Base-by-base conservation (phyloP, 1,140 invertebrate species). In the silkworm (Bombyx mori) region DNA sequence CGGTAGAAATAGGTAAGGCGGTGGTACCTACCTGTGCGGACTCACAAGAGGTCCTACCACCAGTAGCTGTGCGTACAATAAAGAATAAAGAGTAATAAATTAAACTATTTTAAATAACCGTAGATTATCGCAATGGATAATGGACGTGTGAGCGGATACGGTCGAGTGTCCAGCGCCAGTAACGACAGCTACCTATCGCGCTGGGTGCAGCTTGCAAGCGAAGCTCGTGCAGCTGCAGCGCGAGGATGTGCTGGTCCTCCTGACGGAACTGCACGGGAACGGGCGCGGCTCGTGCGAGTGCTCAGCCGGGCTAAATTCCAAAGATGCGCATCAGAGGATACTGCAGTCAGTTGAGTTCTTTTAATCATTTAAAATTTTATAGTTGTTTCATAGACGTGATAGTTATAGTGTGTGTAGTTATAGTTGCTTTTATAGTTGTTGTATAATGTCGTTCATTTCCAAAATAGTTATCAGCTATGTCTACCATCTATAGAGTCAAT, bases 51-150 rank as follows among this genome's bases (percentile, higher is more conserved):
- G 12, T 18, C 12, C 12, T 18, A 18, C 12, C 12, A 18, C 12
- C 12, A 18, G 12, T 18, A 18, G 12, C 12, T 18, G 12, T 18
- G 12, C 12, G 12, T 18, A 18, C 12, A 18, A 18, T 18, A 18
- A 18, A 18, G 12, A 18, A 18, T 18, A 18, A 18, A 18, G 12
- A 18, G 12, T 35, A 35, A 35, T 2, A 35, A 35, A 35, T 35
- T 2, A 35, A 35, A 35, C 26, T 35, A 35, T 35, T 35, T 5
- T 35, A 35, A 3, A 5, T 51, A 9, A 9, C 26, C 44, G 3
- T 46, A 86, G 82, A 65, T 86, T 44, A 75, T 86, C 66, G 81
- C 69, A 18, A 86, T 86, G 80, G 79, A 82, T 56, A 75, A 77
- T 12, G 75, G 82, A 8, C 77, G 82, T n/a, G 68, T 86, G 12